Conservation (phyloP, 2,113 vertebrate genomes). For the Aix galericulata region DNA sequence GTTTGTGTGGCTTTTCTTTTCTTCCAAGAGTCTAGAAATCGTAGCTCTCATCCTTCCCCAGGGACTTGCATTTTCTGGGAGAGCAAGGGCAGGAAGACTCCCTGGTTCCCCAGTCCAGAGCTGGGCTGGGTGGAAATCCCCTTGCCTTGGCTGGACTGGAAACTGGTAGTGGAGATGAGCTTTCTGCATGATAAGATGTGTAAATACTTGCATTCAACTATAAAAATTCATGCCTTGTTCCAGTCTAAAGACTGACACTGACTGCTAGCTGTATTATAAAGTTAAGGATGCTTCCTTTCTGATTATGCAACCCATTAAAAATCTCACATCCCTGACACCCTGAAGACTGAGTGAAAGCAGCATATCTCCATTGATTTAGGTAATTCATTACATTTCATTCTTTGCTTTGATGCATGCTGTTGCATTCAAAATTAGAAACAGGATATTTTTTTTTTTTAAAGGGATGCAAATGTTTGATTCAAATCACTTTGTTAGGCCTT, state of each 20-base stretch:
- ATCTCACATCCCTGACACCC: background rate
- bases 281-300: background rate
- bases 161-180: background rate
- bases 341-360: background rate
- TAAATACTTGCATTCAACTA: background rate
- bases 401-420: background rate
- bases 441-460: background rate
- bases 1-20: background rate
- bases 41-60: background rate
- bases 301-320: background rate
- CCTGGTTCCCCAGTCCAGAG: background rate
- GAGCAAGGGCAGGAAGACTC: background rate
- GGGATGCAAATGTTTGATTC: background rate
- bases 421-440: background rate
- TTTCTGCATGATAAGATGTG: background rate
- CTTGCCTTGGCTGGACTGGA: background rate
- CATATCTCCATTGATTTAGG: background rate
- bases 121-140: background rate
- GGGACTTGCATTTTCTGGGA: background rate
- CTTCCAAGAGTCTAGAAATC: background rate
- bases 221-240: background rate
- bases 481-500: background rate
- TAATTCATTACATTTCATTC: background rate
- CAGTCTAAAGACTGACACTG: background rate
- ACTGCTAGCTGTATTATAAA: background rate